Base-by-base conservation (phyloP, 2,888 invertebrate species). In the Pammene aurita region DNA sequence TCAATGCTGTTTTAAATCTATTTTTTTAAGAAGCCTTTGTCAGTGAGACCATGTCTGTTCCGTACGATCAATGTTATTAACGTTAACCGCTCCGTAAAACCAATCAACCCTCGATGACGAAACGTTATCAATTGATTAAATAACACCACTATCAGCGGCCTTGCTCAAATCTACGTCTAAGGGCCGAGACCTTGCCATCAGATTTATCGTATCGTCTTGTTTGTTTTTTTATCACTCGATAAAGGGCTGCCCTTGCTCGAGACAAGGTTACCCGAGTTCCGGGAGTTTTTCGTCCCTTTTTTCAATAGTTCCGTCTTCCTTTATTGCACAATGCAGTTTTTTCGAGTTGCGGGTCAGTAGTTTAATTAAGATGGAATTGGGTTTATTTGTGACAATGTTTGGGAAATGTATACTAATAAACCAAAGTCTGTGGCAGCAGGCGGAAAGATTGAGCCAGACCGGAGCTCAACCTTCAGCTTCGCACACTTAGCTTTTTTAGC, bases 221-320 rank as follows among this genome's bases (percentile, higher is more conserved):
- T 69, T 54, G 41, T 66, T 83, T 86, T 87, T 88, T 87, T 86
- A 76, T 65, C 64, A 77, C 38, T 75, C 64, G 88, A 90, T 89
- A 88, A 88, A 90, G 91, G 88, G 82, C 74, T 80, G 86, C 78
- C 90, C 90, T 90, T 85, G 88, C 41, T 48, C 63, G 67, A 46
- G 57, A 70, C 76, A 78, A 79, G 81, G 78, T 74, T 78, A 76
- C 4, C 1, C 2, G 16, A 62, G 72, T 62, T 62, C 62, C 62
- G 62, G 62, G 62, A 52, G 62, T 62, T 62, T 62, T 62, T 62
- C 62, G 62, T 26, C 62, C 6, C 52, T 18, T 62, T 62, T 62
- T 62, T 62, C 11, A 7, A 18, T 7, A n/a, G 9, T 62, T 62
- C 62, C 62, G 38, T 62, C 62, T 62, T 62, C 62, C 62, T 41